Percentiles rank a stretch among this genome's conserved stretches.
These are phyloP conservation scores for Umimayanthus kanabou DNA, from an alignment of 92 coral and sea anemone species.

Conservation along the genomic window DNA sequence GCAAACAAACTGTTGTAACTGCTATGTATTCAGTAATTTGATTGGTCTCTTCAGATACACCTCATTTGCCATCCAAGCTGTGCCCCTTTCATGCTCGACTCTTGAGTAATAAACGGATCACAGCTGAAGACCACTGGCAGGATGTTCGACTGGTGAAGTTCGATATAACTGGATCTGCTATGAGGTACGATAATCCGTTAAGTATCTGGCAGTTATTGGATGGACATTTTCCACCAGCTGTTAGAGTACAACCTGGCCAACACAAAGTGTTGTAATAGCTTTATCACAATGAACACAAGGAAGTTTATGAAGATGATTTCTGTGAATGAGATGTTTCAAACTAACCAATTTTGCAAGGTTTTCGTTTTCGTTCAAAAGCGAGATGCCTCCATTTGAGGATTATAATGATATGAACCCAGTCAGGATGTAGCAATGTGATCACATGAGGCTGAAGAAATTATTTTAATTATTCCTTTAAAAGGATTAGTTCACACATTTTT, in stretches of 20 bases:
- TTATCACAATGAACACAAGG: neutral
- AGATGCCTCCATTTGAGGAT: too few species aligned
- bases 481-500: too few species aligned
- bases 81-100: conserved; percentile 76
- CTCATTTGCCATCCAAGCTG: conserved; percentile 50
- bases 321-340: neutral
- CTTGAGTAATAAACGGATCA: conserved; percentile 81
- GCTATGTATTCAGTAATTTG: neutral
- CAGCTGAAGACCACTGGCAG: conserved; percentile 91
- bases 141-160: conserved; percentile 86
- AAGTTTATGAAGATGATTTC: neutral
- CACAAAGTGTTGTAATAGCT: neutral
- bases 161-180: conserved; percentile 83
- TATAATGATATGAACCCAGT: too few species aligned
- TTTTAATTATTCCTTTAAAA: too few species aligned
- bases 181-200: conserved; percentile 59
- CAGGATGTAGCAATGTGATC: too few species aligned
- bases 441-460: too few species aligned
- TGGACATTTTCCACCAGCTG: too few species aligned
- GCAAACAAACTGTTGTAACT: too few species aligned
- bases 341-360: too few species aligned
- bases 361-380: too few species aligned
- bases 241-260: too few species aligned
- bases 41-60: neutral
- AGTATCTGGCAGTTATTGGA: too few species aligned